These are phyloP conservation scores for Morone saxatilis DNA, from an alignment of 2,113 vertebrate species.

Conservation along the genomic window DNA sequence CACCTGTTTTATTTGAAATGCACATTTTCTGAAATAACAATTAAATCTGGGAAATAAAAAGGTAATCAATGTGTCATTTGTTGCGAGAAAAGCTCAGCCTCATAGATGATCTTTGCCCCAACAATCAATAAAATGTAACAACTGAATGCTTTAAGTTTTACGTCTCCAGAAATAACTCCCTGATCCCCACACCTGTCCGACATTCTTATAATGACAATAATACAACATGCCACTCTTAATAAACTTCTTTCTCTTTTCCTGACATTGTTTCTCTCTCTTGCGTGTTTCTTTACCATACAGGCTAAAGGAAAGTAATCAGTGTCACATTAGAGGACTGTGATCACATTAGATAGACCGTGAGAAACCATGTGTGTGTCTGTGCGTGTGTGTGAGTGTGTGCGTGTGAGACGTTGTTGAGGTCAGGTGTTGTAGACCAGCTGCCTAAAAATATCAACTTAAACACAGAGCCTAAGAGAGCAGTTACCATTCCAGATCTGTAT, in stretches of 20 bases:
- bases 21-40: not conserved
- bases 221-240: not conserved
- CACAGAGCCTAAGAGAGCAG: conserved; percentile 54
- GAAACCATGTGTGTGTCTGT: conserved; percentile 10
- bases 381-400: conserved; percentile 14
- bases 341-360: conserved; percentile 16
- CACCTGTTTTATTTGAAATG: conserved; percentile 7
- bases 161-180: conserved; percentile 57
- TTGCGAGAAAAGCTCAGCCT: not conserved
- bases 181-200: conserved; percentile 41
- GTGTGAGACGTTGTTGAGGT: conserved; percentile 60
- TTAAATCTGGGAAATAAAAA: conserved; percentile 13
- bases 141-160: conserved; percentile 25
- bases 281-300: not conserved
- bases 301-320: not conserved
- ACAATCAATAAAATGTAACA: not conserved
- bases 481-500: conserved; percentile 61
- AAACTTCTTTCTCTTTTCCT: not conserved
- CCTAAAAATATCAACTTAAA: conserved; percentile 83
- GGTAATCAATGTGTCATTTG: not conserved
- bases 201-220: conserved; percentile 22
- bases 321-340: conserved; percentile 14
- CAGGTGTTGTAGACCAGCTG: conserved; percentile 63
- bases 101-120: not conserved
- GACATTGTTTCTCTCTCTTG: not conserved